Evolutionary conservation across 2,888 invertebrate species (phyloP).

Genomic region (Mongoloraphidia duomilia): DNA sequence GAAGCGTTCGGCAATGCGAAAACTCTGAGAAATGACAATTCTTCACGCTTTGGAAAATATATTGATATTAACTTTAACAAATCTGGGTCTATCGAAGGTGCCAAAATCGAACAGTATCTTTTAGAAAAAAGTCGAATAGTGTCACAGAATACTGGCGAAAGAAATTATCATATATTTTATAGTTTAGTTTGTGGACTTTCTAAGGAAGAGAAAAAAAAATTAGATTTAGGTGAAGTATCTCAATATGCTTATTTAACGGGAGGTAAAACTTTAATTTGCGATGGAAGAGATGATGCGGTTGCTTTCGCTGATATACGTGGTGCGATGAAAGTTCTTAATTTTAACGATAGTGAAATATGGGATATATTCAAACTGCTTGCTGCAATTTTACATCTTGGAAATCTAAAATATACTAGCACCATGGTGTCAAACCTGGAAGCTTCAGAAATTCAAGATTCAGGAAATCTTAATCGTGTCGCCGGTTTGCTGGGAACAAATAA

Average conservation of each 20-base stretch:
- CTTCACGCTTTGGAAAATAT: conserved; percentile 91
- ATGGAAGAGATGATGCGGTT: conserved; percentile 68
- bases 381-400: conserved; percentile 82
- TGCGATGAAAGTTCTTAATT: conserved; percentile 87
- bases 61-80: conserved; percentile 73
- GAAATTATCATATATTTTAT: conserved; percentile 95
- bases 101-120: conserved; percentile 87
- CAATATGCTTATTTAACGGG: conserved; percentile 72
- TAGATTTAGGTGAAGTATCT: conserved; percentile 58
- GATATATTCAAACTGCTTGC: conserved; percentile 74
- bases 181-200: conserved; percentile 73
- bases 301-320: conserved; percentile 81
- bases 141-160: conserved; percentile 73
- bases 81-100: conserved; percentile 79
- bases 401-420: conserved; percentile 66
- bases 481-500: conserved; percentile 56
- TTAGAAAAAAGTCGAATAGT: conserved; percentile 89
- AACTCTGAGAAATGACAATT: conserved; percentile 90
- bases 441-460: conserved; percentile 63
- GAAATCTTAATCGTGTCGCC: conserved; percentile 54
- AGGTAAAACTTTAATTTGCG: conserved; percentile 60
- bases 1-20: conserved; percentile 97
- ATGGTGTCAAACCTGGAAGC: conserved; percentile 71
- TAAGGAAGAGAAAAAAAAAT: conserved; percentile 59
- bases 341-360: conserved; percentile 69